Base-by-base conservation (phyloP, 2,888 invertebrate species). In the Portevinia maculata region DNA sequence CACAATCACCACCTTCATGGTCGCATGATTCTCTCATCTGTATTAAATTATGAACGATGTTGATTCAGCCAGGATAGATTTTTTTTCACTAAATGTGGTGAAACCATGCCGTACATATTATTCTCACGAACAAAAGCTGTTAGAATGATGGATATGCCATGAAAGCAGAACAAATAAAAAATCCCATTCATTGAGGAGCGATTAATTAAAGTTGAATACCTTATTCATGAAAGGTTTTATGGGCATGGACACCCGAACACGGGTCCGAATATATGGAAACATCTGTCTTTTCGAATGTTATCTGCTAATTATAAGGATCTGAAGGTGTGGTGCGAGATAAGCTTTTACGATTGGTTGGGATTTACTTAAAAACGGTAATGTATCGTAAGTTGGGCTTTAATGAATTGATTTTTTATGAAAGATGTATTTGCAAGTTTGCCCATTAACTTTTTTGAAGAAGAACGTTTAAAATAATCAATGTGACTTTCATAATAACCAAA, bases 151-250 rank as follows among this genome's bases (percentile, higher is more conserved):
- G 50, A 64, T 52, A 37, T 3, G 24, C 3, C 15, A 5, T 17
- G n/a, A n/a, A 28, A 17, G 48, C 37, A 13, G 32, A 11, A 34
- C 46, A 62, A 62, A 62, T 50, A 48, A 64, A 64, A n/a, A 64
- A 64, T 52, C 50, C 50, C 17, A 52, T 64, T 52, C 24, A 39
- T 64, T 50, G 50, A 28, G 50, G 34, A 28, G 17, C 24, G 17
- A 17, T 50, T 62, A 34, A 62, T 46, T 62, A 34, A 48, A 46
- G 34, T 32, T 30, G 34, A 13, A 46, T 62, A 48, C 21, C n/a
- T 48, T 48, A 62, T 62, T 48, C 48, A 62, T 62, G 62, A 32
- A 37, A 62, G 46, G 28, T 17, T 41, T 57, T 41, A 41, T 41
- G 57, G 21, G 41, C 28, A 11, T 11, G 7, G 1, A 9, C 19